Evolutionary conservation across 2,797 vertebrate genomes (phyloP), one percentile per base, ranked within the genome.

Genomic region (Rhabdophis nuchalis): DNA sequence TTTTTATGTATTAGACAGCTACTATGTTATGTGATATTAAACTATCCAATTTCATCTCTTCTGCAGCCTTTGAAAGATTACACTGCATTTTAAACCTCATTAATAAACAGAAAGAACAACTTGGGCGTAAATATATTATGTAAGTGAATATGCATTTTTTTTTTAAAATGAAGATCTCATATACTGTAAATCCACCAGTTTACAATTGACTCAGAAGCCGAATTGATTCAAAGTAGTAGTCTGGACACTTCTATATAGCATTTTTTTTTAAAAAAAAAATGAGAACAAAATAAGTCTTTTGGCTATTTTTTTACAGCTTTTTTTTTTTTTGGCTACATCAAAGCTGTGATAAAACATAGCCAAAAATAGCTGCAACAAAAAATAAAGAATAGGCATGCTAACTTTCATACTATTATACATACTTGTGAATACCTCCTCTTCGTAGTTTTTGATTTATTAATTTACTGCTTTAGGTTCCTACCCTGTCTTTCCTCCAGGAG

Each of bases 51-150:
- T 94, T 91, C 92, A 91, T 95, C 93, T 95, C 60, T 89, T 85
- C 90, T 0, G 0, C 86, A 95, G 94, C 16, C 89, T 92, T 91
- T 20, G 27, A 64, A 85, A 89, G 50, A 85, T 46, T 18, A 56
- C 27, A n/a, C 10, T 54, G 18, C 5, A 36, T n/a, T 91, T 88
- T 52, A 25, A n/a, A 32, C 50, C 50, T 18, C n/a, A 32, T 82
- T 52, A 20, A 41, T 29, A 20, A 46, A 4, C 46, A 87, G 27
- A 46, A 3, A 5, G 12, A 87, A 54, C 94, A 95, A 20, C 90
- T 96, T 95, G 91, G 89, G 94, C 92, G 93, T n/a, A 95, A 94
- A 92, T 96, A 94, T 95, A 92, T 93, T 96, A 90, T 93, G 93
- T 95, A 93, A 96, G 95, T 95, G 93, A 94, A 95, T 93, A 92